Evolutionary conservation across 1,140 invertebrate species (phyloP).

Genomic region (Aplysia californica): DNA sequence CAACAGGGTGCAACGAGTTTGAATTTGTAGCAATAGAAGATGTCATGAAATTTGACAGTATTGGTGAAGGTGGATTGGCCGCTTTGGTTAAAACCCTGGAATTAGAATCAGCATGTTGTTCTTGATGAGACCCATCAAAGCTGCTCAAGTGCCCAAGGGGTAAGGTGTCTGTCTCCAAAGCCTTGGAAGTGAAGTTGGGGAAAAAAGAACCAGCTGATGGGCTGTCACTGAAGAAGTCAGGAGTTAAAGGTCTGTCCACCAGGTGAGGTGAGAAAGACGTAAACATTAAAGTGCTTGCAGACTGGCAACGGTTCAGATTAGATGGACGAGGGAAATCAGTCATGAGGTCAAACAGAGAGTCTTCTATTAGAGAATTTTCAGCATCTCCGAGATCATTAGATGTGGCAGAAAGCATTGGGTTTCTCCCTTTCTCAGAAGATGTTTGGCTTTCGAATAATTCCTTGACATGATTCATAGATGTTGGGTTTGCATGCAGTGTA

Average conservation of each 20-base stretch:
- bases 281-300: slow-evolving; percentile 27
- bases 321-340: slow-evolving; percentile 26
- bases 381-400: slow-evolving; percentile 9
- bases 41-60: background rate
- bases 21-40: background rate
- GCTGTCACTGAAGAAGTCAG: slow-evolving; percentile 25
- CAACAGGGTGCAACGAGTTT: background rate
- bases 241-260: slow-evolving; percentile 24
- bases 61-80: slow-evolving; percentile 2
- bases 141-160: slow-evolving; percentile 9
- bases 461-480: background rate
- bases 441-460: background rate
- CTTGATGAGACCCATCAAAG: too few relatives aligned
- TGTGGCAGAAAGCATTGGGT: slow-evolving; percentile 22
- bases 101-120: too few relatives aligned
- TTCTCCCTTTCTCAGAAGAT: slow-evolving; percentile 2
- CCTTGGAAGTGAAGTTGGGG: slow-evolving; percentile 9
- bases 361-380: slow-evolving; percentile 17
- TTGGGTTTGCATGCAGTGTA: background rate
- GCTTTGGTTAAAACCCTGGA: too few relatives aligned
- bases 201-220: slow-evolving; percentile 22
- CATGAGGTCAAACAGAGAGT: slow-evolving; percentile 24
- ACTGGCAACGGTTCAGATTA: slow-evolving; percentile 22
- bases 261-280: slow-evolving; percentile 25
- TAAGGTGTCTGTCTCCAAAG: slow-evolving; percentile 6